Base-by-base conservation (phyloP, 2,888 invertebrate genomes). In the Bombylius major region DNA sequence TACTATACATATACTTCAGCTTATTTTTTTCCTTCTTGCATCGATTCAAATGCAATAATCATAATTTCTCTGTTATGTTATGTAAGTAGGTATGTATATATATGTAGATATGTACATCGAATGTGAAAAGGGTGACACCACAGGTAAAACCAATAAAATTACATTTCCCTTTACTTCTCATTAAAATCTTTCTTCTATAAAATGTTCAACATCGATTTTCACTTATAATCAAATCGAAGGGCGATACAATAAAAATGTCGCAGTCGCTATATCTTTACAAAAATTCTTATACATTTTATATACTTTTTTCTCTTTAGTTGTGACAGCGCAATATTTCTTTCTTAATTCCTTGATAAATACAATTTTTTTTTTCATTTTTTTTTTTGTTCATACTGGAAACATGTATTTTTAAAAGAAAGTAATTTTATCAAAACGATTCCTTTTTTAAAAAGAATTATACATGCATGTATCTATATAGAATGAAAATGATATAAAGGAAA, bases 161-260 rank as follows among this genome's bases (percentile, higher is more conserved):
- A 23, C 23, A 23, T 42, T 11, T 33, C 49, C 4, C n/a, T 32
- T 13, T 42, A 11, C 12, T 4, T 42, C 8, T 42, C 11, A 42
- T 11, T 42, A 36, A 8, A 6, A 36, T 42, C 39, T 11, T 42
- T 11, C 39, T 42, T 42, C 11, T 11, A 11, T 11, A 42, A 5
- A 42, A 42, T 8, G 23, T 23, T 34, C 12, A 50, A 47, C 50
- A 56, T 53, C 50, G 53, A 56, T 56, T 56, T 56, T 53, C 53
- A 53, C 53, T 56, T 56, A 56, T 23, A 23, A 23, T 46, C 50
- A 36, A 53, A 56, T 53, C 56, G 56, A 56, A 53, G 52, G 50
- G 53, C 52, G 49, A 52, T 36, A 36, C 52, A 52, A 53, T 53
- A 56, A 53, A 50, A 52, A 56, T 53, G 56, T 52, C 48, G 47